Conservation (phyloP, 2,888 invertebrate species). For the Xiphydria camelus region DNA sequence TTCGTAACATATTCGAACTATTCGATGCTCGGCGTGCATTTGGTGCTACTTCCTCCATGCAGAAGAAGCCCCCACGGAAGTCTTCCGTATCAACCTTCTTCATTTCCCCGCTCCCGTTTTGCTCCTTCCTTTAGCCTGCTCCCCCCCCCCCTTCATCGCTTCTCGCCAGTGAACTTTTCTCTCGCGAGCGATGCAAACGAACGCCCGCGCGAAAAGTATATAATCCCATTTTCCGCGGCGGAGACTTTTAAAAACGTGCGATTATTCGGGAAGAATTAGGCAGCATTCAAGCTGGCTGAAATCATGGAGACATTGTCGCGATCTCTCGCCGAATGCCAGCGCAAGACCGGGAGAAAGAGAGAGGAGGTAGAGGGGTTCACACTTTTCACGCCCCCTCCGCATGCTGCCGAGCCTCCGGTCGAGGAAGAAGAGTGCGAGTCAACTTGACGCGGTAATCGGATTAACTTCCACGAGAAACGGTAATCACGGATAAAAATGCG, state of each 20-base stretch:
- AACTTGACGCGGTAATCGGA: constrained; percentile 33
- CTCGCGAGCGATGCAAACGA: constrained; percentile 27
- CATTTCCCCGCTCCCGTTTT: too few species aligned
- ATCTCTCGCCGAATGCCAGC: background rate
- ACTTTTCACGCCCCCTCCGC: constrained; percentile 4
- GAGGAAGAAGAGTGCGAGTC: constrained; percentile 12
- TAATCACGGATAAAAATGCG: constrained; percentile 54
- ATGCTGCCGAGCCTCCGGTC: too few species aligned
- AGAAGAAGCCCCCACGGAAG: too few species aligned
- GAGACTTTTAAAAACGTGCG: constrained; percentile 19
- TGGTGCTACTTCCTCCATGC: too few species aligned
- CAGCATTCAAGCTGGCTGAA: constrained; percentile 31
- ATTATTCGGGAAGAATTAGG: constrained; percentile 33
- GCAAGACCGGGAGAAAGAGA: background rate
- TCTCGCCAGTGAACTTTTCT: too few species aligned
- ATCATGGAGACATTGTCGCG: constrained; percentile 34
- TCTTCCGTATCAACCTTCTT: too few species aligned
- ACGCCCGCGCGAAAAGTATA: constrained; percentile 13
- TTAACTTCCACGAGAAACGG: constrained; percentile 48
- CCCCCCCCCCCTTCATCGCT: too few species aligned
- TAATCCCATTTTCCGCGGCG: constrained; percentile 23
- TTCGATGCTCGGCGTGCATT: too few species aligned
- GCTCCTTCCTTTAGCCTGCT: too few species aligned
- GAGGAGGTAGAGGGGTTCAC: constrained; percentile 4
- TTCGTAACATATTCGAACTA: too few species aligned